Percentiles rank a stretch among this genome's conserved stretches.
Evolutionary conservation across 2,888 invertebrate genomes (phyloP).

Genomic region (Xestia xanthographa): DNA sequence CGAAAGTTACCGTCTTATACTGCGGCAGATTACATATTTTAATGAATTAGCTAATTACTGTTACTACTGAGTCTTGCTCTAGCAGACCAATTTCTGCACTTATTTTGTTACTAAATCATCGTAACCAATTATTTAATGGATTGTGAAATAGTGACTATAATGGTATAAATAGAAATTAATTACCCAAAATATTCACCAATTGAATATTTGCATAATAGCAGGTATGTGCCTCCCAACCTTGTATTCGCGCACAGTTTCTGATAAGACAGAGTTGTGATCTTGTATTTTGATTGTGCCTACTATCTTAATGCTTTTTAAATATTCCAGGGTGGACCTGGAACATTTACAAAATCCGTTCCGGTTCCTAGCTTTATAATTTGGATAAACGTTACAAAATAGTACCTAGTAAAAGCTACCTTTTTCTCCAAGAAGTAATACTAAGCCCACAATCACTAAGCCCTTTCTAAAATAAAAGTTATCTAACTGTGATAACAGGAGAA

Average conservation of each 20-base stretch:
- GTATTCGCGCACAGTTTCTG: background rate
- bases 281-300: background rate
- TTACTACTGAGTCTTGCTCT: background rate
- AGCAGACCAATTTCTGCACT: background rate
- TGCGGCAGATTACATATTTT: background rate
- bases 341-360: background rate
- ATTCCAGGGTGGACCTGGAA: background rate
- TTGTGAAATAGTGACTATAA: background rate
- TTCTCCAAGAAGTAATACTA: constrained; percentile 7
- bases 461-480: constrained; percentile 69
- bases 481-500: constrained; percentile 77
- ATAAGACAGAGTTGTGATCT: background rate
- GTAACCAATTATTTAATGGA: background rate
- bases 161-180: background rate
- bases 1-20: background rate
- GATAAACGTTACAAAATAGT: constrained; percentile 5
- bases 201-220: background rate
- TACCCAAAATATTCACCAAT: background rate
- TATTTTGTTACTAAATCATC: background rate
- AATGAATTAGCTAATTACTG: background rate
- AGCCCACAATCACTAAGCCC: constrained; percentile 24
- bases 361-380: background rate
- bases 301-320: background rate
- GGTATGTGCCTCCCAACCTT: background rate
- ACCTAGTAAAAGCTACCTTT: constrained; percentile 10